These are phyloP conservation scores for Zoanthus solanderi DNA, from an alignment of 92 coral and sea anemone species.

Conservation along the genomic window DNA sequence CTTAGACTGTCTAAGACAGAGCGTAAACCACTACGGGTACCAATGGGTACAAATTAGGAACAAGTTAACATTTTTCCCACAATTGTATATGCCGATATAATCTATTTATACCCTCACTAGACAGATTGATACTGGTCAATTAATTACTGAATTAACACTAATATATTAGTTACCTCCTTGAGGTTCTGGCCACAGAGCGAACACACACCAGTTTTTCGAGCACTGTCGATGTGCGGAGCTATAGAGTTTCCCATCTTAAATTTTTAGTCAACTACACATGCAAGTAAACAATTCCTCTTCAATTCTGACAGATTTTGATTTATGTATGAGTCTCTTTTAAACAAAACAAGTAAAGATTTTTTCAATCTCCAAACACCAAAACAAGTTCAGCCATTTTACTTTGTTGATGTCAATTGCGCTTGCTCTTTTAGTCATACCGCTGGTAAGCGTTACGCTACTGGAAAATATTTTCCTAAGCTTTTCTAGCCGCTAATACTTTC, in stretches of 20 bases:
- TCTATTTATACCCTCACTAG: no score
- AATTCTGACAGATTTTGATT: background rate
- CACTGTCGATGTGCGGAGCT: conserved; percentile 90
- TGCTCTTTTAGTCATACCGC: background rate
- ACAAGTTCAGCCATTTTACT: conserved; percentile 15
- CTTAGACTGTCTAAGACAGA: no score
- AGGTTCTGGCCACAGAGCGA: conserved; percentile 77
- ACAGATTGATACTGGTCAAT: no score
- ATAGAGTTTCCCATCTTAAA: conserved; percentile 79
- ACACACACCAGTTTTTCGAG: conserved; percentile 95
- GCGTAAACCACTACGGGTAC: no score
- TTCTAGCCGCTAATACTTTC: no score
- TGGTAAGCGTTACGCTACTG: background rate
- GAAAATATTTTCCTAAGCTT: no score
- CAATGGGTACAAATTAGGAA: no score
- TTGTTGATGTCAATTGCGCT: conserved; percentile 4
- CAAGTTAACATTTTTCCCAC: no score
- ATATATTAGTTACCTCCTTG: conserved; percentile 62
- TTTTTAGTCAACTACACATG: background rate
- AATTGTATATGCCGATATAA: no score
- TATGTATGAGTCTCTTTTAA: background rate
- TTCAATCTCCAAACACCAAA: background rate
- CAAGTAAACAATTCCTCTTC: background rate
- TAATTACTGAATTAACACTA: background rate
- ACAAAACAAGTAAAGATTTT: background rate